Evolutionary conservation across 1,140 invertebrate species (phyloP), one percentile per base, ranked within the genome.

Genomic region (Heliconius himera): DNA sequence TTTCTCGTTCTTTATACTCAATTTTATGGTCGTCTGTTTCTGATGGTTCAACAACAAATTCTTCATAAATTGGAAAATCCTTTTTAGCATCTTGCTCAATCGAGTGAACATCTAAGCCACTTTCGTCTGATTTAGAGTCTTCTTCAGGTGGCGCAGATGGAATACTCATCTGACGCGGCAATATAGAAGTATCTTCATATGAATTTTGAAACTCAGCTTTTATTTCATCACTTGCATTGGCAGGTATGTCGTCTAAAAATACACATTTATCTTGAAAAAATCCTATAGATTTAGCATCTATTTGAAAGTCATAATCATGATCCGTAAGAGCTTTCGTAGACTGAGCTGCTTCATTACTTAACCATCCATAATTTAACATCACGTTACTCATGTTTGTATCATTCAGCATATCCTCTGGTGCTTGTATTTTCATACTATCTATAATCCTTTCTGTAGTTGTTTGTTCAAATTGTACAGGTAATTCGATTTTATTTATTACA

Each of bases 41-140:
- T 5, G 89, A 90, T 29, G 93, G 92, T 78, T 94, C 91, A 20
- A 94, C 90, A 3, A 90, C 83, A 70, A 88, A 93, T 70, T 93
- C 92, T 51, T 93, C 91, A 78, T 87, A 90, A 26, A 92, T 76
- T 16, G 91, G 90, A 78, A 93, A 94, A 49, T 94, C 91, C 82
- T 91, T 89, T 33, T 89, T 93, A 20, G 93, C 93, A 73, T 94
- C 93, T 86, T 90, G 89, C 82, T 94, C 93, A 79, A 94, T 94
- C 1, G 88, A 91, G 49, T 90, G 85, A 26, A 93, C 92, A 54
- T 94, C 93, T 81, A 94, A 83, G 16, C 86, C 81, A 56, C 89
- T 88, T 86, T 89, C 91, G 74, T 93, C 90, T 33, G 90, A 91
- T 83, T 91, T 92, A 0, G 79, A 83, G 76, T 91, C 89, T 76